Evolutionary conservation across 2,888 invertebrate species (phyloP), one percentile per base, ranked within the genome.

Genomic region (Abrostola triplasia): DNA sequence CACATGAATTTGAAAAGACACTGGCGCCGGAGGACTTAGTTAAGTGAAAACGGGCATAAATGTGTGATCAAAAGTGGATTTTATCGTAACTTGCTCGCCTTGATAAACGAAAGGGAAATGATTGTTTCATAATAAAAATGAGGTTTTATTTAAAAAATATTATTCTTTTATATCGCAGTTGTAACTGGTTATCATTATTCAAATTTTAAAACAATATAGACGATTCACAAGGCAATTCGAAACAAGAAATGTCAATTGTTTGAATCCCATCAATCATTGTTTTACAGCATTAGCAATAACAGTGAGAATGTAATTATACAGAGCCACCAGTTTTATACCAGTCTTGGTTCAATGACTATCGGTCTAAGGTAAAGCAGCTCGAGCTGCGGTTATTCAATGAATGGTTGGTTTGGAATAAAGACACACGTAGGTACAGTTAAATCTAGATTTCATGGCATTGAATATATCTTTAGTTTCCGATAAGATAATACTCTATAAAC

Each of bases 171-270:
- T 24, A 9, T 24, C 6, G 35, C 35, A 35, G 11, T 49, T 36
- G 8, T n/a, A 36, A 49, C 11, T 49, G 2, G 35, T 36, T 49
- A 44, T 44, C n/a, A 44, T 13, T 5, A 11, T 49, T 49, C 11
- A 36, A 49, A 10, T 35, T 36, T 49, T 49, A 36, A 35, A 49
- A 35, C 49, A 49, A 49, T 36, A 11, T 36, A 49, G 49, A 10
- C 36, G 9, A 47, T 47, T 47, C 44, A 24, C 44, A 47, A 13
- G 13, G 13, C 10, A 9, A 13, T 47, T 13, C 9, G 8, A 47
- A 24, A 47, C 44, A 24, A 47, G 44, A 50, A 41, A 41, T 44
- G 67, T 50, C 56, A 36, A 54, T 69, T 74, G 37, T 70, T 70
- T 36, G 24, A 5, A 47, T 13, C 4, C 36, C 24, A 24, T 41